A percentile compares a stretch with the other conserved stretches of the same genome.
phyloP scores from a whole-genome alignment of 2,888 invertebrate genomes.

The Bugulina stolonifera region DNA sequence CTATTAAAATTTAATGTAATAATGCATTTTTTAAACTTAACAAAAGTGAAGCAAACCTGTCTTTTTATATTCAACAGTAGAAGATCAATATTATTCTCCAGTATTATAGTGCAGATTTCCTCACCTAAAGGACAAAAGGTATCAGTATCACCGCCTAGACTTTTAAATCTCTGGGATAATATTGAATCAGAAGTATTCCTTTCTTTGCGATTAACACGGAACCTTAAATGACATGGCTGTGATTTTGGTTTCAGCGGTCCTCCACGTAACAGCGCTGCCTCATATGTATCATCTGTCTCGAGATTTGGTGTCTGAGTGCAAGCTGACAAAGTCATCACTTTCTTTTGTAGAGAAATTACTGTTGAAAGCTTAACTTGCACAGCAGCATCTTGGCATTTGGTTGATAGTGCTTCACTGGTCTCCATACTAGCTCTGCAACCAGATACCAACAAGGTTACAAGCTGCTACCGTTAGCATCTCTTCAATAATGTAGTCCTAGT shows the following conservation, averaged over 20 bases:
- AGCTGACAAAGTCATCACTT: neutral
- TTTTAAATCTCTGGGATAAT: neutral
- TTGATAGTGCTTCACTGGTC: too few species aligned
- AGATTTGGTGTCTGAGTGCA: neutral
- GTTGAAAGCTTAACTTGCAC: neutral
- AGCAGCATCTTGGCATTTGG: neutral
- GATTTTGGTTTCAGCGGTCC: neutral
- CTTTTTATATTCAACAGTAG: too few species aligned
- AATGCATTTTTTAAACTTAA: too few species aligned
- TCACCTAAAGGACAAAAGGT: neutral
- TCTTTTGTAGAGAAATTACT: neutral
- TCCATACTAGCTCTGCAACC: too few species aligned
- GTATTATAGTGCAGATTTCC: too few species aligned
- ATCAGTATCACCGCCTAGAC: neutral
- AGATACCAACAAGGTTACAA: too few species aligned
- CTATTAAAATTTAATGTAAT: too few species aligned
- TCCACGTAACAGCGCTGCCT: neutral
- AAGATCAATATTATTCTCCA: too few species aligned
- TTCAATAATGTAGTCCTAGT: too few species aligned
- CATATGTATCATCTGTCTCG: constrained; percentile 10
- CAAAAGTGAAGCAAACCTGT: too few species aligned
- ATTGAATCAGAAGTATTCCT: neutral
- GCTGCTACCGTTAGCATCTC: too few species aligned
- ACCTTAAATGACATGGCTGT: neutral
- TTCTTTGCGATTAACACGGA: neutral